Percentiles rank a stretch among this genome's conserved stretches.
Evolutionary conservation across 2,113 vertebrate species (phyloP).

Genomic region (Riparia riparia): DNA sequence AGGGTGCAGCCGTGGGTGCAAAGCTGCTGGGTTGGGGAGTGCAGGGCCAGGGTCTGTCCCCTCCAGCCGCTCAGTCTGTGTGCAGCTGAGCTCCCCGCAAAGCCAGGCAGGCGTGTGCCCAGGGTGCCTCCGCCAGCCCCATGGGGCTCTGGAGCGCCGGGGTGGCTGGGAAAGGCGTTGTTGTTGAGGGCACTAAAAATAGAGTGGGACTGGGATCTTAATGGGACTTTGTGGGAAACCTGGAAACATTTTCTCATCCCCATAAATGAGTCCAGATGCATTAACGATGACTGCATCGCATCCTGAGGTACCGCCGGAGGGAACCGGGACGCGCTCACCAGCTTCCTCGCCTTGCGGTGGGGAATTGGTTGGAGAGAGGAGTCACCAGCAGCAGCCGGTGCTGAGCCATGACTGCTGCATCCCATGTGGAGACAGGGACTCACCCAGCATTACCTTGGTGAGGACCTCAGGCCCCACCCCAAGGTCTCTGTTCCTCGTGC

Average conservation of each 20-base stretch:
- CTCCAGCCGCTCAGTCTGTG: rapidly evolving
- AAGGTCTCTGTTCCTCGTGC: background rate
- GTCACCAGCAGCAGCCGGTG: background rate
- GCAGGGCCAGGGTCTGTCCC: background rate
- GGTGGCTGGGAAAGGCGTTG: slow-evolving; percentile 32
- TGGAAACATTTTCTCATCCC: slow-evolving; percentile 74
- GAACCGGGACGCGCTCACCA: slow-evolving; percentile 15
- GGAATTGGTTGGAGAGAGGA: background rate
- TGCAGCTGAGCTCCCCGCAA: background rate
- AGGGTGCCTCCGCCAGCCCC: background rate
- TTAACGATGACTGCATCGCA: slow-evolving; percentile 65
- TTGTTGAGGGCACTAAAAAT: slow-evolving; percentile 68
- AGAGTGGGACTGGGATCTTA: slow-evolving; percentile 65
- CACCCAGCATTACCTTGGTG: rapidly evolving
- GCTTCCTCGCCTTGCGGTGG: background rate
- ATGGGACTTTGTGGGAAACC: slow-evolving; percentile 75
- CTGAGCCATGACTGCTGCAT: rapidly evolving
- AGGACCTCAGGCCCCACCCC: background rate
- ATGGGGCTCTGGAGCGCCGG: background rate
- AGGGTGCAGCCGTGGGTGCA: background rate
- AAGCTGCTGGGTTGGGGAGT: background rate
- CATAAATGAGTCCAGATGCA: slow-evolving; percentile 70
- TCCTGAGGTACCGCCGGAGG: slow-evolving; percentile 64
- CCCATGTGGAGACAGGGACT: background rate
- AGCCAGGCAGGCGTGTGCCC: background rate